A percentile compares a stretch with the other conserved stretches of the same genome.
These are phyloP conservation scores for Hirundo rustica DNA, from an alignment of 2,797 vertebrate genomes.

Conservation along the genomic window DNA sequence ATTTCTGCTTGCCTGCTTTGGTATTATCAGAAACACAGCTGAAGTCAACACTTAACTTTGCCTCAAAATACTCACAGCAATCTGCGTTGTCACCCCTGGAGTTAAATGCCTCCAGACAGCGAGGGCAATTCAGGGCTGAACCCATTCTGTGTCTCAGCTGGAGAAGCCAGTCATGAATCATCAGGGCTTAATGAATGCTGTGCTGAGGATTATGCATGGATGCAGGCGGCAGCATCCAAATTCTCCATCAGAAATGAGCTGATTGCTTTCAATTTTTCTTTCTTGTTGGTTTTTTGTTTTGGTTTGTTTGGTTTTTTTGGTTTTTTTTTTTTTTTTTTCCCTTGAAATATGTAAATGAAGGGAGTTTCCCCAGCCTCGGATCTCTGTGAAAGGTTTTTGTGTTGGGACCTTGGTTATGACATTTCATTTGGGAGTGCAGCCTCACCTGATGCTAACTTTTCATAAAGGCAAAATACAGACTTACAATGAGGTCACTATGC, in stretches of 20 bases:
- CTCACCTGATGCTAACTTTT: slow-evolving; percentile 49
- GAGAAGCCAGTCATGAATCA: slow-evolving; percentile 42
- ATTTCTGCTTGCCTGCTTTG: background rate
- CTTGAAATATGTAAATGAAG: slow-evolving; percentile 22
- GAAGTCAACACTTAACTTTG: background rate
- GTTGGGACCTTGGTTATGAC: background rate
- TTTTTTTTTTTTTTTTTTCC: no score
- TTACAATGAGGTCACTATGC: slow-evolving; percentile 33
- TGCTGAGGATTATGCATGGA: background rate
- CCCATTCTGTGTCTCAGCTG: slow-evolving; percentile 13
- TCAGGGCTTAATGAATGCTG: slow-evolving; percentile 25
- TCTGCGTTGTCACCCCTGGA: background rate
- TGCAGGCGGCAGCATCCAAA: background rate
- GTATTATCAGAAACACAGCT: background rate
- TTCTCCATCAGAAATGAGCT: slow-evolving; percentile 24
- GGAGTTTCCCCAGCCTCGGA: background rate
- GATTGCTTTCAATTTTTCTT: slow-evolving; percentile 22
- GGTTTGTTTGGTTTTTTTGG: no score
- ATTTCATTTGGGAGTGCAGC: background rate
- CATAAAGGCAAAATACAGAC: background rate
- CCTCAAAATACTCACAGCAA: background rate
- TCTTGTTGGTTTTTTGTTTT: background rate
- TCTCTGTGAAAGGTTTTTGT: background rate
- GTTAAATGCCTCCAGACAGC: slow-evolving; percentile 13
- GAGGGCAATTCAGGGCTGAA: slow-evolving; percentile 19